A percentile compares a stretch with the other conserved stretches of the same genome.
Conservation (phyloP, 1,140 invertebrate genomes). For the Drosophila lowei region DNA sequence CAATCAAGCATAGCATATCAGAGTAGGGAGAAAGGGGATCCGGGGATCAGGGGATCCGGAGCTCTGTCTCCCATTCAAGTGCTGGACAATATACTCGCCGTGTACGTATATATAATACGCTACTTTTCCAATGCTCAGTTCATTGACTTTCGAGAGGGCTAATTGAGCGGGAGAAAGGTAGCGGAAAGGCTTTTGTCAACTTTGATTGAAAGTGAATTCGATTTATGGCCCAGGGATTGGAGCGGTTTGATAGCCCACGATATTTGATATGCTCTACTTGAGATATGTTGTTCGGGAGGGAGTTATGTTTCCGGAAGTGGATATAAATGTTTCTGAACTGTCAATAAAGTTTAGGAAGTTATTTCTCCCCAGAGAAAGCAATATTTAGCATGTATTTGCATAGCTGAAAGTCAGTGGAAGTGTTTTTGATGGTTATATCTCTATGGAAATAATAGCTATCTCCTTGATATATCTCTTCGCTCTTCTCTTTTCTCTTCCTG, state of each 20-base stretch:
- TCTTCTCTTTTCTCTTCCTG: too few relatives aligned
- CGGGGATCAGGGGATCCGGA: too few relatives aligned
- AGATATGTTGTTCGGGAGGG: neutral
- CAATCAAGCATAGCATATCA: conserved; percentile 60
- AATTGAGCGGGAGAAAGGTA: conserved; percentile 75
- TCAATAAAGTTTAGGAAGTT: too few relatives aligned
- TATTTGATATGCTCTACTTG: neutral
- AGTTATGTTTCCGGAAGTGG: too few relatives aligned
- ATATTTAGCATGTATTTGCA: too few relatives aligned
- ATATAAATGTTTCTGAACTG: too few relatives aligned
- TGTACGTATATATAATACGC: conserved; percentile 2
- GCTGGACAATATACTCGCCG: conserved; percentile 2
- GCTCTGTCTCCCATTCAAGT: conserved; percentile 8
- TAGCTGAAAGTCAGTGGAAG: too few relatives aligned
- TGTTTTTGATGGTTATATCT: too few relatives aligned
- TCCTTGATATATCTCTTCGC: too few relatives aligned
- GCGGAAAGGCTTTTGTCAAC: conserved; percentile 73
- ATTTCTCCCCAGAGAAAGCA: too few relatives aligned
- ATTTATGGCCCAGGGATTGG: conserved; percentile 36
- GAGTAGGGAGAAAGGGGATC: neutral
- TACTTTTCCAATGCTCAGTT: conserved; percentile 43
- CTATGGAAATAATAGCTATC: too few relatives aligned
- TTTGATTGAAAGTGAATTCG: conserved; percentile 75
- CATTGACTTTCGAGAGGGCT: conserved; percentile 56
- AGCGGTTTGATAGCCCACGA: conserved; percentile 24